Evolutionary conservation across 2,888 invertebrate genomes (phyloP).

Genomic region (Eupithecia vulgata): DNA sequence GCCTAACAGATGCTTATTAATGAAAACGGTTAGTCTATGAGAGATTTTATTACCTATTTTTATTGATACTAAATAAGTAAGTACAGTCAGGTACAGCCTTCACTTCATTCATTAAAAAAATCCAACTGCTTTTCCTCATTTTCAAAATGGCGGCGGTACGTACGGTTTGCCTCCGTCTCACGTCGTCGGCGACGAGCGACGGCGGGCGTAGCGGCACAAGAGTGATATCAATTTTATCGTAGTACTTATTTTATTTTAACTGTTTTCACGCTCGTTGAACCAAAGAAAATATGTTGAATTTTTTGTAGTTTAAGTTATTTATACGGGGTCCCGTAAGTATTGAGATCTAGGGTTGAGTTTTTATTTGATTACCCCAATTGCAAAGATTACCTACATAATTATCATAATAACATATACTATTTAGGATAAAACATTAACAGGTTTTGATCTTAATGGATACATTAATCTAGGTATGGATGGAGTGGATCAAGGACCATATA

Average conservation of each 20-base stretch:
- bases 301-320: neutral
- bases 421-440: neutral
- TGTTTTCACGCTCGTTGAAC: neutral
- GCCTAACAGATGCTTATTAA: neutral
- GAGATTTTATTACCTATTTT: neutral
- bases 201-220: neutral
- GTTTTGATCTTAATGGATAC: neutral
- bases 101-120: neutral
- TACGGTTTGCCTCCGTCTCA: neutral
- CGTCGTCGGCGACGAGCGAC: neutral
- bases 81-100: neutral
- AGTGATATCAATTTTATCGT: neutral
- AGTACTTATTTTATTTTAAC: neutral
- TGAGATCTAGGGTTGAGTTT: neutral
- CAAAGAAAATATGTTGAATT: neutral
- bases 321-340: neutral
- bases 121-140: neutral
- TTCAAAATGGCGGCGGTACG: neutral
- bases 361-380: neutral
- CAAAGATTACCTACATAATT: too few relatives aligned
- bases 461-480: neutral
- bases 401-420: neutral
- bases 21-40: neutral
- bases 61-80: neutral
- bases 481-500: slow-evolving; percentile 3